These are phyloP conservation scores for Aphelenchoides besseyi DNA, from an alignment of 1,140 invertebrate species.

Conservation along the genomic window DNA sequence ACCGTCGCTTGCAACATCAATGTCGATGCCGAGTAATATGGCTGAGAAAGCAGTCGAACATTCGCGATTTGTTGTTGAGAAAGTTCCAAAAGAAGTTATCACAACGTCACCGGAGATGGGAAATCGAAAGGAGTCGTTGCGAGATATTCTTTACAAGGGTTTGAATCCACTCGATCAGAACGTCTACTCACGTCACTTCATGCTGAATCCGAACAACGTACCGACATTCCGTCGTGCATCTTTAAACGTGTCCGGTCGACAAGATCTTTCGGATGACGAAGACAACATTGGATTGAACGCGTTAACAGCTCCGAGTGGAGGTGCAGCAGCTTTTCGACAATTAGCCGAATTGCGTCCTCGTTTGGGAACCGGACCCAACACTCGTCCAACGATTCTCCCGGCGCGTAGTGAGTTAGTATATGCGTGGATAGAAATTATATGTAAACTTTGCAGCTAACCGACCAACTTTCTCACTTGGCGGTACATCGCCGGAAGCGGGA, in stretches of 20 bases:
- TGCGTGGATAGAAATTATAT: neutral
- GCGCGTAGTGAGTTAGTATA: neutral
- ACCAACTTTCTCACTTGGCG: neutral
- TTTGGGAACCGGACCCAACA: neutral
- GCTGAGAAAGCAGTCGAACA: neutral
- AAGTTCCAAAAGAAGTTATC: neutral
- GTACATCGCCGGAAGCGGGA: neutral
- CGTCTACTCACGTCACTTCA: neutral
- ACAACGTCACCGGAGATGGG: neutral
- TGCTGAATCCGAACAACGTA: neutral
- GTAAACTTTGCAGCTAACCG: neutral
- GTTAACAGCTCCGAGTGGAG: neutral
- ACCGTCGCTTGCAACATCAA: conserved; percentile 14
- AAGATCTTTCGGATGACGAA: conserved; percentile 4
- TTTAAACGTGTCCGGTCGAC: neutral
- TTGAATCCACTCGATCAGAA: neutral
- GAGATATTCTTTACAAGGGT: neutral
- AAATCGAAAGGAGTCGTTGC: conserved; percentile 3
- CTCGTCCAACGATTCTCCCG: conserved; percentile 4
- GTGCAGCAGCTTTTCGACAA: neutral
- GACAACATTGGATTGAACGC: neutral
- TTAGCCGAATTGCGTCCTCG: neutral
- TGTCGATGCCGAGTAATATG: conserved; percentile 9
- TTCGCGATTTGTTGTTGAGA: neutral
- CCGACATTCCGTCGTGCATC: neutral